These are phyloP conservation scores for Corvus cornix DNA, from an alignment of 2,113 vertebrate genomes.

Conservation along the genomic window DNA sequence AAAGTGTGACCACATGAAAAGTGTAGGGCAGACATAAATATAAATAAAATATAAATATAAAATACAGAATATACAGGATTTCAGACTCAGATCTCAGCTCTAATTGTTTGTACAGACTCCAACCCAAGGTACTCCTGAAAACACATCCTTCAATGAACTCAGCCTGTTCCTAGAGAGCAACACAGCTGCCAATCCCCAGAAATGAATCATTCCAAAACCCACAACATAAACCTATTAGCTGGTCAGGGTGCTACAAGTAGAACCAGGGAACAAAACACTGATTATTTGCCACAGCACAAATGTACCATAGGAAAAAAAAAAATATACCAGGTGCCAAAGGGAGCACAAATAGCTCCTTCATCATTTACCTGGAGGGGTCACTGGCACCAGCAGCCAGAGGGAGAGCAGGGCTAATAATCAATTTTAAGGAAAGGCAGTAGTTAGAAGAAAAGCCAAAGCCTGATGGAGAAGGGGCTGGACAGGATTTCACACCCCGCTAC, in stretches of 20 bases:
- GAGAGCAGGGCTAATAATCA: not conserved
- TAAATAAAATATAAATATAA: not conserved
- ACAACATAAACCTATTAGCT: constrained; percentile 52
- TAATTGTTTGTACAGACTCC: not conserved
- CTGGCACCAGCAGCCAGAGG: constrained; percentile 11
- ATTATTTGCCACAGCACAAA: not conserved
- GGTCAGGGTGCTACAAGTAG: not conserved
- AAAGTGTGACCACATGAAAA: not conserved
- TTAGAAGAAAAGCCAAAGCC: not conserved
- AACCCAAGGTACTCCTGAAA: not conserved
- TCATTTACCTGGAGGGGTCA: not conserved
- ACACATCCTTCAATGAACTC: constrained; percentile 19
- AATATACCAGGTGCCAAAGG: not conserved
- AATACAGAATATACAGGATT: not conserved
- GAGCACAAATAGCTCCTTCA: not conserved
- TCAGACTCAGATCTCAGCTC: not conserved
- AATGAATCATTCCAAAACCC: constrained; percentile 57
- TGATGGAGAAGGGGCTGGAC: not conserved
- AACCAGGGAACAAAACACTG: constrained; percentile 17
- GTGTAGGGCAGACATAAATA: not conserved
- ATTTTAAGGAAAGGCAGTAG: not conserved
- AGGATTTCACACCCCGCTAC: not conserved
- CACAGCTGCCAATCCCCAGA: constrained; percentile 47
- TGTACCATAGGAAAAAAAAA: not conserved
- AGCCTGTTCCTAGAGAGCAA: constrained; percentile 57